phyloP scores from a whole-genome alignment of 2,888 invertebrate species.

The Balanococcus diminutus region DNA sequence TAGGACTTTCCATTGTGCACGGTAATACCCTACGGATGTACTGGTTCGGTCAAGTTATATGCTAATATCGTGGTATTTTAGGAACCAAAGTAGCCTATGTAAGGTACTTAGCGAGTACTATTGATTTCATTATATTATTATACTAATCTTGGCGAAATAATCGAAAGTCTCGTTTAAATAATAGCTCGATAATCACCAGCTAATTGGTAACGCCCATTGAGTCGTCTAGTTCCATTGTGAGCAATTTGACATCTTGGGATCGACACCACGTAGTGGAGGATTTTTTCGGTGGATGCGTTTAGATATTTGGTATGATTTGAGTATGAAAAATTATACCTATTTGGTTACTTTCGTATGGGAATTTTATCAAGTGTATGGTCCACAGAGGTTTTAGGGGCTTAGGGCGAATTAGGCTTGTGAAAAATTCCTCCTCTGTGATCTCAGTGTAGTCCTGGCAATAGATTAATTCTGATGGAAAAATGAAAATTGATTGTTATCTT shows the following conservation, averaged over 20 bases:
- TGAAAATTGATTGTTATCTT: too few relatives aligned
- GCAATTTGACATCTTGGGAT: not conserved
- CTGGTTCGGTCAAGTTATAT: not conserved
- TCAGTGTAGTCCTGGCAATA: too few relatives aligned
- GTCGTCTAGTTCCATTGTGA: constrained; percentile 1
- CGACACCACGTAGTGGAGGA: too few relatives aligned
- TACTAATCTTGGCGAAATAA: not conserved
- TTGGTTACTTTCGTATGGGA: not conserved
- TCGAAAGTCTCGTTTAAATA: constrained; percentile 9
- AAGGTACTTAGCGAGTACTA: not conserved
- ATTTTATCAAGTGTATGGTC: not conserved
- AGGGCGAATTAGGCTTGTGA: not conserved
- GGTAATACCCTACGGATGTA: constrained; percentile 8
- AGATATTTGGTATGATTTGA: not conserved
- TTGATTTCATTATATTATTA: not conserved
- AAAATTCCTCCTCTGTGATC: too few relatives aligned
- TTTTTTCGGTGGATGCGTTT: not conserved
- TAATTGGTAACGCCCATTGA: constrained; percentile 18
- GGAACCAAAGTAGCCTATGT: not conserved
- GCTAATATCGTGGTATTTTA: not conserved
- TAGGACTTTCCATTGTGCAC: constrained; percentile 21
- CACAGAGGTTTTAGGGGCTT: not conserved
- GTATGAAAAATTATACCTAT: not conserved
- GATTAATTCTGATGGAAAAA: too few relatives aligned
- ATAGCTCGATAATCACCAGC: not conserved